Percentiles rank a stretch among this genome's conserved stretches.
Evolutionary conservation across 2,888 invertebrate genomes (phyloP).

Genomic region (Erebia palarica): DNA sequence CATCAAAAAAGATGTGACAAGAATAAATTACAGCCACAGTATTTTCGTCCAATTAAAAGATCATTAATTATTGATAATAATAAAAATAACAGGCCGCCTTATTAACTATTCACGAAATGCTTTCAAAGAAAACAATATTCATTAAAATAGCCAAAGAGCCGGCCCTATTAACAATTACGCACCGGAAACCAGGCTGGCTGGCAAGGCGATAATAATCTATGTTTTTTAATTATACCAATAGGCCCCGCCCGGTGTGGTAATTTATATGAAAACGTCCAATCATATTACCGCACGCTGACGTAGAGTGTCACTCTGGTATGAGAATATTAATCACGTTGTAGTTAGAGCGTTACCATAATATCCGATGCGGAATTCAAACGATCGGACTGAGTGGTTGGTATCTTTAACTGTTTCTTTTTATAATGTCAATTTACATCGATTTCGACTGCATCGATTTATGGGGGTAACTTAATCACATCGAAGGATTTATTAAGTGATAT

Average conservation of each 20-base stretch:
- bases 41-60: conserved; percentile 24
- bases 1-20: conserved; percentile 8
- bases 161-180: conserved; percentile 62
- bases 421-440: neutral
- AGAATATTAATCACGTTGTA: conserved; percentile 70
- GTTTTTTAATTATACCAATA: conserved; percentile 74
- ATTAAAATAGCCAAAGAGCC: conserved; percentile 52
- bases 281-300: conserved; percentile 71
- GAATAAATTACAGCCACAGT: neutral
- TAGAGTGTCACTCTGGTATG: conserved; percentile 63
- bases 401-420: neutral
- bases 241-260: conserved; percentile 67
- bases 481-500: no score
- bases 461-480: no score
- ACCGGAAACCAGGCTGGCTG: conserved; percentile 72
- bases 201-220: conserved; percentile 69
- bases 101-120: conserved; percentile 38
- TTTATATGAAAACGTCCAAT: conserved; percentile 79
- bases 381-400: neutral
- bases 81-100: conserved; percentile 27
- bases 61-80: conserved; percentile 28
- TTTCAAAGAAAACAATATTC: conserved; percentile 50
- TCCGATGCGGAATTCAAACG: conserved; percentile 44
- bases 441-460: no score
- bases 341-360: conserved; percentile 41